Conservation (phyloP, 2,113 vertebrate species). For the Nycticryphes semicollaris region DNA sequence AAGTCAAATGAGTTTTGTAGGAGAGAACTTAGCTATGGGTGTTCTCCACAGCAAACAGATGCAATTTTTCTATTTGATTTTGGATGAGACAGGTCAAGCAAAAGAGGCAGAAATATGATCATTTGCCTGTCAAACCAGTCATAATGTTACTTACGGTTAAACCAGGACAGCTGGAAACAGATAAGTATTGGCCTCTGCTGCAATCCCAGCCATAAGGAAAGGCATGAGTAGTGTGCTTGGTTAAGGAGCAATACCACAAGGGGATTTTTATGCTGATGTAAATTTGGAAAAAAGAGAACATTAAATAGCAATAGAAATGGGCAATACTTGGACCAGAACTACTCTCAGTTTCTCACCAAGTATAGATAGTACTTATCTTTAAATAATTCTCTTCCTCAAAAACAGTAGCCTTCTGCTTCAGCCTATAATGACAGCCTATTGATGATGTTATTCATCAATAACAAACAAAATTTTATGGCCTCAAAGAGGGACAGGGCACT, state of each 20-base stretch:
- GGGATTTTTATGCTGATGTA: conserved; percentile 55
- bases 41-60: neutral
- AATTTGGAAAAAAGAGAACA: conserved; percentile 45
- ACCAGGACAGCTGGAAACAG: neutral
- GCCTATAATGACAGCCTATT: too few relatives aligned
- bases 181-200: neutral
- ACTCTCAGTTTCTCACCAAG: neutral
- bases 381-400: neutral
- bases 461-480: neutral
- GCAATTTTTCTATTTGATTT: neutral
- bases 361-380: neutral
- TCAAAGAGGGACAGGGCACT: neutral
- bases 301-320: neutral
- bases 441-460: too few relatives aligned
- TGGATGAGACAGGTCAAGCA: neutral
- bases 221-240: neutral
- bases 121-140: neutral
- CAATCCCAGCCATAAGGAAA: conserved; percentile 5
- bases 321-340: neutral
- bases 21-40: neutral
- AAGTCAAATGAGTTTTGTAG: neutral
- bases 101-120: neutral
- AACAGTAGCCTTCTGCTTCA: neutral
- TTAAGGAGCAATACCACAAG: conserved; percentile 36
- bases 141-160: conserved; percentile 13